These are phyloP conservation scores for Habrosyne pyritoides DNA, from an alignment of 2,888 invertebrate genomes.

Conservation along the genomic window DNA sequence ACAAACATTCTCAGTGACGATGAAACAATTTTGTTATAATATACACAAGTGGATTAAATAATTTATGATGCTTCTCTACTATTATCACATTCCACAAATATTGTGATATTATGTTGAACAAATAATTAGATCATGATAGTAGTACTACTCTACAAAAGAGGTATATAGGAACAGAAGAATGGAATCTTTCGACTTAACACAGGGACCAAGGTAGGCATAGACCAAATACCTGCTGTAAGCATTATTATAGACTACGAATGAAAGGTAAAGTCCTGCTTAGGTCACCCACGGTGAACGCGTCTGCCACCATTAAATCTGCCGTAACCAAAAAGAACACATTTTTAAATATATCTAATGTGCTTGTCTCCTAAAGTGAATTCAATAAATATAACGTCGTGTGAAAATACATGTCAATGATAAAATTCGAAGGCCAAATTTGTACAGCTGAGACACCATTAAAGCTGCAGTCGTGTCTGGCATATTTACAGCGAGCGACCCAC, in stretches of 20 bases:
- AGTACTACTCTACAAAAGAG: conserved; percentile 15
- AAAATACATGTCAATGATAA: conserved; percentile 46
- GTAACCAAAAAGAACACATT: conserved; percentile 45
- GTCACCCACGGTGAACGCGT: conserved; percentile 74
- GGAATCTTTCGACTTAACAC: conserved; percentile 21
- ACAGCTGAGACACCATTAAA: conserved; percentile 59
- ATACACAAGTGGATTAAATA: not conserved
- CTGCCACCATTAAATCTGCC: conserved; percentile 81
- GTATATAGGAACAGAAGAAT: conserved; percentile 13
- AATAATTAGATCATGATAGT: not conserved
- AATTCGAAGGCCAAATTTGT: conserved; percentile 55
- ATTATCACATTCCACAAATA: not conserved
- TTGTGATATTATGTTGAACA: not conserved
- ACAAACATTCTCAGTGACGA: not conserved
- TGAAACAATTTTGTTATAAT: not conserved
- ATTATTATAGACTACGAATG: conserved; percentile 78
- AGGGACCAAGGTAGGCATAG: conserved; percentile 17
- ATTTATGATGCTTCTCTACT: not conserved
- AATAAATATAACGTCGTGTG: conserved; percentile 27
- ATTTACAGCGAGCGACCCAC: conserved; percentile 81
- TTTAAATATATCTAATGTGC: not conserved
- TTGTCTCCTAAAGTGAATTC: not conserved
- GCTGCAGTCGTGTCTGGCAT: conserved; percentile 49
- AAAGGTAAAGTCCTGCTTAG: conserved; percentile 77
- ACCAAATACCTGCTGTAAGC: conserved; percentile 59